Base-by-base conservation (phyloP, 2,113 vertebrate species). In the Grantiella picta region DNA sequence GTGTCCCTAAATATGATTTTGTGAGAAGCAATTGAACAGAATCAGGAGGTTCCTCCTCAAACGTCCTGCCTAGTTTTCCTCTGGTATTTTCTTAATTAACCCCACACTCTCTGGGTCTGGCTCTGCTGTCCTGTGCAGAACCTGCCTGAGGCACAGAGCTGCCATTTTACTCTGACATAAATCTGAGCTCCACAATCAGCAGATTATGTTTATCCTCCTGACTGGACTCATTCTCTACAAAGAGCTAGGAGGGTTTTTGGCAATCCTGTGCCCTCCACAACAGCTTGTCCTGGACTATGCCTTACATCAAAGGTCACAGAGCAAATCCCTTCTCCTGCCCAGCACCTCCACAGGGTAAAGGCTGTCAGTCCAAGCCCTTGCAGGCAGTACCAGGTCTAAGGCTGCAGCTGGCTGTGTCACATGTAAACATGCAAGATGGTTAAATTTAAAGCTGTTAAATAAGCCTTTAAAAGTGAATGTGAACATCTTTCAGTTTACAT, bases 261-360 rank as follows among this genome's bases (percentile, higher is more conserved):
- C 84, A 89, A 12, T 25, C n/a, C 69, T 33, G 28, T 28, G 31
- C 73, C 63, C 31, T 66, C 71, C 76, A 23, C 28, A 28, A 1
- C 0, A 0, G 33, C 18, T 82, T 28, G 6, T 45, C 82, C 85
- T 65, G 47, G n/a, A 45, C 24, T 28, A 0, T 11, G 36, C 69
- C 20, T 9, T 14, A 15, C 64, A 35, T 16, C 84, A 68, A 64
- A 72, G 71, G 54, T 56, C 79, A 68, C 29, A 2, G 3, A 59
- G 44, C 35, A 69, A 54, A 77, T 66, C 56, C 81, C 29, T 35
- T 73, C 69, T 73, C 42, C 33, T 25, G 50, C 49, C 52, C 47
- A 24, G 63, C 36, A 8, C 21, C 45, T 57, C 66, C 20, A 24
- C 28, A 24, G 44, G 12, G 38, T 19, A 27, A 24, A 77, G n/a